A percentile compares a stretch with the other conserved stretches of the same genome.
Conservation (phyloP, 1,140 invertebrate species). For the Halesus radiatus region DNA sequence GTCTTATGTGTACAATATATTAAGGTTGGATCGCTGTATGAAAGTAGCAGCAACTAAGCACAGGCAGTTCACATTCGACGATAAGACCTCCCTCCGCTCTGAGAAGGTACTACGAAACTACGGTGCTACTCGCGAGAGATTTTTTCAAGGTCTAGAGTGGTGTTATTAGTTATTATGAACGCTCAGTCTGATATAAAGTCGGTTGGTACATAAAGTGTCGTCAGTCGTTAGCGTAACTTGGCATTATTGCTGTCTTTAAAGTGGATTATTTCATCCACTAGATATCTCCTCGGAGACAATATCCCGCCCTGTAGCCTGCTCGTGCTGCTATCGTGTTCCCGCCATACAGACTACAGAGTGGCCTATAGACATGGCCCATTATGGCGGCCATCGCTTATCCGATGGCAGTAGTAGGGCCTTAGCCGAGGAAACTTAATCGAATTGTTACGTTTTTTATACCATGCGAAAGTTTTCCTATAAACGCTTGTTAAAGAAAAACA, state of each 20-base stretch:
- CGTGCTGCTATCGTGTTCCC: not conserved
- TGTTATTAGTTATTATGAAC: slow-evolving; percentile 40
- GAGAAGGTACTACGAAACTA: not conserved
- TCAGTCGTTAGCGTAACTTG: slow-evolving; percentile 46
- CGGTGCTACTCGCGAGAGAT: not conserved
- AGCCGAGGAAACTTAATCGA: slow-evolving; percentile 26
- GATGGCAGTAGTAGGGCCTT: slow-evolving; percentile 3
- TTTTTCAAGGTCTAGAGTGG: slow-evolving; percentile 1
- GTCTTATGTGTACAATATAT: not conserved
- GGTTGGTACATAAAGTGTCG: slow-evolving; percentile 42
- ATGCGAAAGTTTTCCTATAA: not conserved
- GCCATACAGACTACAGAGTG: slow-evolving; percentile 1
- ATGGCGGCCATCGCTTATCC: slow-evolving; percentile 45
- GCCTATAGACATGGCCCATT: slow-evolving; percentile 39
- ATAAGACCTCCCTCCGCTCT: not conserved
- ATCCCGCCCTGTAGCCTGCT: not conserved
- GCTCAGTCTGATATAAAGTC: slow-evolving; percentile 38
- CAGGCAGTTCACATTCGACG: not conserved
- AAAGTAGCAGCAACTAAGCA: not conserved
- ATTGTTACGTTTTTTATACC: slow-evolving; percentile 27
- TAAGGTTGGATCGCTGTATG: not conserved
- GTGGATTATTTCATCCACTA: slow-evolving; percentile 46
- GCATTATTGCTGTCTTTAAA: slow-evolving; percentile 52
- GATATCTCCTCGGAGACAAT: slow-evolving; percentile 35
- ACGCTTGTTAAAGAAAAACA: slow-evolving; percentile 15